Conservation (phyloP, 2,797 vertebrate genomes). For the Eulemur albifrons region DNA sequence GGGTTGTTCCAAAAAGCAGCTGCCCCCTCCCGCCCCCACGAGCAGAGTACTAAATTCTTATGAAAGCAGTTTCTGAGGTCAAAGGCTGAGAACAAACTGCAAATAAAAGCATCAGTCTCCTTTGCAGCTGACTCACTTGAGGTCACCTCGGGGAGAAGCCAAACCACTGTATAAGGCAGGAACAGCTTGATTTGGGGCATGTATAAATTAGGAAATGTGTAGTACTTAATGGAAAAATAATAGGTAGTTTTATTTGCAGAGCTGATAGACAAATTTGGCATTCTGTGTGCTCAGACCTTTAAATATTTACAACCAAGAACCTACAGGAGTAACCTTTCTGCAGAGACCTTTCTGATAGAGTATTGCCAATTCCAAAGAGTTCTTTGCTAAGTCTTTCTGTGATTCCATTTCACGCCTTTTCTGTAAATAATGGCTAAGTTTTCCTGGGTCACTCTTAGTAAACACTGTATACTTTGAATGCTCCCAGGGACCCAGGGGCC, state of each 20-base stretch:
- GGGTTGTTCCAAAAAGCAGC: background rate
- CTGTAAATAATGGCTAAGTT: background rate
- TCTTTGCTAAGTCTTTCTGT: background rate
- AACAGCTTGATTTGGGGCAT: background rate
- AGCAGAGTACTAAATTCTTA: background rate
- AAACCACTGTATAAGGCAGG: conserved; percentile 42
- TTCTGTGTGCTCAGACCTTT: background rate
- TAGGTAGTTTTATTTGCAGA: conserved; percentile 41
- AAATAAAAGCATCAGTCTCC: conserved; percentile 30
- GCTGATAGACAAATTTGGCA: conserved; percentile 43
- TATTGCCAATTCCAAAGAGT: background rate
- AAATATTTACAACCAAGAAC: conserved; percentile 57
- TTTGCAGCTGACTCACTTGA: conserved; percentile 48
- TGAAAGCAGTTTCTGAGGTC: background rate
- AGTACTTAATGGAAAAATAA: conserved; percentile 3
- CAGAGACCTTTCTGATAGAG: background rate
- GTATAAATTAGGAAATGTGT: conserved; percentile 66
- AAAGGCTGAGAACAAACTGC: conserved; percentile 5
- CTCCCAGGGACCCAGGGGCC: background rate
- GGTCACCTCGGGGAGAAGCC: background rate
- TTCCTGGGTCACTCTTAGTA: background rate
- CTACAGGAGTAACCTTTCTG: background rate
- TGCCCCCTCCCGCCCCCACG: too few species aligned
- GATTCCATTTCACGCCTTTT: background rate
- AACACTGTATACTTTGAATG: background rate